Evolutionary conservation across 2,113 vertebrate species (phyloP).

Genomic region (Colossoma macropomum): DNA sequence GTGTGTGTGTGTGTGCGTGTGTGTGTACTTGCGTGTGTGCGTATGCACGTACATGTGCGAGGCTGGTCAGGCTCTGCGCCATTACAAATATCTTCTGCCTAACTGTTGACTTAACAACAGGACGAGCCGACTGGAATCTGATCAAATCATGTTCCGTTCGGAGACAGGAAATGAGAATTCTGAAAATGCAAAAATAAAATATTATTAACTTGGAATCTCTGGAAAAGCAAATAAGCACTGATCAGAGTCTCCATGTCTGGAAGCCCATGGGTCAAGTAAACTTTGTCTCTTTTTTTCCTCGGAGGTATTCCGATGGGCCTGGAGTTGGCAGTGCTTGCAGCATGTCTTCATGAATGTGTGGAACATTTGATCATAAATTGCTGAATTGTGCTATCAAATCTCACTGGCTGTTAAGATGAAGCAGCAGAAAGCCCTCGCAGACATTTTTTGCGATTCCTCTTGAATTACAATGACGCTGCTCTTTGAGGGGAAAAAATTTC

Average conservation of each 20-base stretch:
- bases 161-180: conserved; percentile 75
- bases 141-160: conserved; percentile 64
- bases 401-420: conserved; percentile 6
- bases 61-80: conserved; percentile 66
- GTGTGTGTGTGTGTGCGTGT: conserved; percentile 21
- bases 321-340: conserved; percentile 39
- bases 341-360: conserved; percentile 44
- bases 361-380: conserved; percentile 39
- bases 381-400: not conserved
- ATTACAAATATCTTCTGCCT: conserved; percentile 70
- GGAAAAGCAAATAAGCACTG: conserved; percentile 72
- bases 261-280: conserved; percentile 51
- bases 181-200: conserved; percentile 61
- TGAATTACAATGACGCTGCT: conserved; percentile 27
- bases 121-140: conserved; percentile 64
- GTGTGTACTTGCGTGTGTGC: conserved; percentile 39
- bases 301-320: conserved; percentile 20
- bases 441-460: conserved; percentile 20
- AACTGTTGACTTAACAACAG: conserved; percentile 72
- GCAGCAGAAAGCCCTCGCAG: not conserved
- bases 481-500: conserved; percentile 21
- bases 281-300: conserved; percentile 15
- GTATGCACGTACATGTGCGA: conserved; percentile 36
- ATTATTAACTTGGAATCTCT: conserved; percentile 65
- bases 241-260: conserved; percentile 57